phyloP scores from a whole-genome alignment of 1,140 invertebrate genomes.

The Aphaenogaster floridana region DNA sequence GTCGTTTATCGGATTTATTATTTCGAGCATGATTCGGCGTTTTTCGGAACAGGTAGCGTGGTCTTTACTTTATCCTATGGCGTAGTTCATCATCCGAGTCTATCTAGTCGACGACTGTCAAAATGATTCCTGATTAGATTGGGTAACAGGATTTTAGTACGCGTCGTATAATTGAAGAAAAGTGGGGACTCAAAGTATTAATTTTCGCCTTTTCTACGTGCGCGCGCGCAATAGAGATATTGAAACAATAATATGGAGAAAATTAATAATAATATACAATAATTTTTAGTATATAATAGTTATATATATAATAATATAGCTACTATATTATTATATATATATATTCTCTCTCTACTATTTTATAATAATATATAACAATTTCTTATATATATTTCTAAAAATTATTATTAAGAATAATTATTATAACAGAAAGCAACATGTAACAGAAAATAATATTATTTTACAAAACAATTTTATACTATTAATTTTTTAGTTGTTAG shows the following conservation, averaged over 20 bases:
- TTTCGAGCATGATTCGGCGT: conserved; percentile 80
- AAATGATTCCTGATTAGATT: conserved; percentile 34
- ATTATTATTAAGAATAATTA: not conserved
- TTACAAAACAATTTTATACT: not conserved
- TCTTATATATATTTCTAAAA: not conserved
- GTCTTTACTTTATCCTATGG: not conserved
- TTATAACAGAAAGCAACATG: not conserved
- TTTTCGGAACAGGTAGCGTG: conserved; percentile 42
- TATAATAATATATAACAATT: not conserved
- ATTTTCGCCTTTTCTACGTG: not conserved
- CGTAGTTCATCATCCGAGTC: conserved; percentile 5
- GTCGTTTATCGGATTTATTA: conserved; percentile 85
- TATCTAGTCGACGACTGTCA: conserved; percentile 13
- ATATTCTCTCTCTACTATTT: too few species aligned
- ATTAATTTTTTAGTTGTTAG: not conserved
- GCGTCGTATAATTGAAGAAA: not conserved
- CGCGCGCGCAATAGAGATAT: not conserved
- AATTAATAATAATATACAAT: not conserved
- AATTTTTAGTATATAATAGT: too few species aligned
- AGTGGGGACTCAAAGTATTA: not conserved
- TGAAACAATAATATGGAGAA: not conserved
- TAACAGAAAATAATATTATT: not conserved
- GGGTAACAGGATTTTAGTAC: not conserved
- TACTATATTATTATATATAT: too few species aligned
- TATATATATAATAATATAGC: too few species aligned